Conservation (phyloP, 2,113 vertebrate genomes). For the Etheostoma spectabile region DNA sequence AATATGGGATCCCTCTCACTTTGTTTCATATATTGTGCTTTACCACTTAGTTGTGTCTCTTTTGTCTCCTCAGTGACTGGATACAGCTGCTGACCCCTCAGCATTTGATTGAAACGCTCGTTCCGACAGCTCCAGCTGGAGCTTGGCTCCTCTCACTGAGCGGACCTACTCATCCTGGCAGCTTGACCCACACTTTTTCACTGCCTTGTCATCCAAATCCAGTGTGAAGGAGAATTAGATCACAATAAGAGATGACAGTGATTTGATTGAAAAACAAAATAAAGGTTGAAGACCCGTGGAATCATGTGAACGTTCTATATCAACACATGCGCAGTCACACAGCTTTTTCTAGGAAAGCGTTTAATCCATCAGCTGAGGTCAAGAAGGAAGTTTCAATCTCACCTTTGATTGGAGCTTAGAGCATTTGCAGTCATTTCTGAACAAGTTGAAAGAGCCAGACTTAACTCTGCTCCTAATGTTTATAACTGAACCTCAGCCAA, state of each 20-base stretch:
- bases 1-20: background rate
- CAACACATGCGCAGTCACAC: background rate
- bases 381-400: background rate
- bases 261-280: constrained; percentile 5
- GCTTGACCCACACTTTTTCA: constrained; percentile 17
- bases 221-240: constrained; percentile 19
- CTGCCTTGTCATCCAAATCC: background rate
- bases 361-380: background rate
- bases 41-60: background rate
- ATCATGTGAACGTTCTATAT: background rate
- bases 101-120: constrained; percentile 42
- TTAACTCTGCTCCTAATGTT: background rate
- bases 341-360: background rate
- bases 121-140: constrained; percentile 54
- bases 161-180: constrained; percentile 11
- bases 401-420: too few species aligned
- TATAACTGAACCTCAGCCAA: background rate
- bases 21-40: background rate
- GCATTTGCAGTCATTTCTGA: background rate
- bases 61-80: background rate
- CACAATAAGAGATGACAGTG: constrained; percentile 14
- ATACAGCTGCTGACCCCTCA: constrained; percentile 5
- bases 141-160: constrained; percentile 30
- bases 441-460: background rate
- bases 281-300: background rate